phyloP scores from a whole-genome alignment of 2,113 vertebrate species.

The Boleophthalmus pectinirostris region DNA sequence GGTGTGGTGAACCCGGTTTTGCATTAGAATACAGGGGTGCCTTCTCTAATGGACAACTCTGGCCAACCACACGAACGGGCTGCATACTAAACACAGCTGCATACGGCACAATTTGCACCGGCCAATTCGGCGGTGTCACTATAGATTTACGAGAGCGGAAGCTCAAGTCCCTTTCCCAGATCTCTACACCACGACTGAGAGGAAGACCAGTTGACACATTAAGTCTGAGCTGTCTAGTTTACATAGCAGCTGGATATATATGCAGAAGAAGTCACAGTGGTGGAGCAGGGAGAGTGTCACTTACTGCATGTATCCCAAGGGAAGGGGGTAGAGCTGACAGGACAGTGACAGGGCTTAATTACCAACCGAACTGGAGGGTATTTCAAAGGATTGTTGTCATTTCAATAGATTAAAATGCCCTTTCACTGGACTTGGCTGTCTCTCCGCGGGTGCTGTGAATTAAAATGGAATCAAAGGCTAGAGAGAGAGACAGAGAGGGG shows the following conservation, averaged over 20 bases:
- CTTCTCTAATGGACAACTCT: conserved; percentile 36
- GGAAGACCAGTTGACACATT: conserved; percentile 37
- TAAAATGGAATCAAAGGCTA: conserved; percentile 51
- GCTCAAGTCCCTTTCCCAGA: conserved; percentile 42
- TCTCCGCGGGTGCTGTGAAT: conserved; percentile 59
- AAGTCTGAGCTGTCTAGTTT: conserved; percentile 19
- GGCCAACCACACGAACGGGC: conserved; percentile 44
- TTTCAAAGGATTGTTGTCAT: conserved; percentile 73
- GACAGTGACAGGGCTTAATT: conserved; percentile 77
- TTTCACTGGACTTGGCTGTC: conserved; percentile 66
- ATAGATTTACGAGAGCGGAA: conserved; percentile 70
- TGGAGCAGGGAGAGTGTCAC: background rate
- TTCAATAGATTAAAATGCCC: conserved; percentile 73
- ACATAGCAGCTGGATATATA: conserved; percentile 11
- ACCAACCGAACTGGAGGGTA: conserved; percentile 57
- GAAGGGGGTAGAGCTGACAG: conserved; percentile 57
- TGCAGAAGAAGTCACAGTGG: background rate
- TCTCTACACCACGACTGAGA: conserved; percentile 21
- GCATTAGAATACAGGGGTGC: conserved; percentile 20
- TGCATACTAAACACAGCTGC: conserved; percentile 69
- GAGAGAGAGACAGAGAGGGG: conserved; percentile 11
- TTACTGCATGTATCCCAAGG: conserved; percentile 25
- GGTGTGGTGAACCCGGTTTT: conserved; percentile 29
- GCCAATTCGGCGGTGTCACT: conserved; percentile 73
- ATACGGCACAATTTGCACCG: conserved; percentile 67